phyloP scores from a whole-genome alignment of 2,797 vertebrate genomes.

The Pseudocheirus occidentalis region DNA sequence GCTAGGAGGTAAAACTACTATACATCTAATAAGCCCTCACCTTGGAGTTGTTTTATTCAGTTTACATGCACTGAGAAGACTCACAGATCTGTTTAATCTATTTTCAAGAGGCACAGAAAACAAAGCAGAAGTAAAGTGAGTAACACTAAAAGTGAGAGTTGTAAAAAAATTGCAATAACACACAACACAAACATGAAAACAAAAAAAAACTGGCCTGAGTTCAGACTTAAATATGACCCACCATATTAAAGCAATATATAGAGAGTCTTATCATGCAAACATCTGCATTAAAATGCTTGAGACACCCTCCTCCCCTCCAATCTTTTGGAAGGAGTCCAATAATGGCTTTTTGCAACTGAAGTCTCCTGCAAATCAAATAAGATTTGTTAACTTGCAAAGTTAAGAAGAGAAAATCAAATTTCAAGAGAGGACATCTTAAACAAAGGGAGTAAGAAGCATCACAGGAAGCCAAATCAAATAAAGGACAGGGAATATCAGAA shows the following conservation, averaged over 20 bases:
- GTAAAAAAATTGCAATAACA: constrained; percentile 65
- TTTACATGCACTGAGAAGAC: constrained; percentile 81
- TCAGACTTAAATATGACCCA: not conserved
- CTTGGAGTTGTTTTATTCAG: constrained; percentile 79
- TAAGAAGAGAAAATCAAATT: constrained; percentile 65
- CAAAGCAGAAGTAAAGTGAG: constrained; percentile 80
- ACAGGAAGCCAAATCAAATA: not conserved
- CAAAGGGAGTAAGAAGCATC: constrained; percentile 49
- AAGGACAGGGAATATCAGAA: constrained; percentile 5
- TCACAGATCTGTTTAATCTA: constrained; percentile 83
- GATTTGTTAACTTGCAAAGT: constrained; percentile 59
- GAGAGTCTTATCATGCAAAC: not conserved
- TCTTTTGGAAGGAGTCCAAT: constrained; percentile 32
- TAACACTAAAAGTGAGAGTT: constrained; percentile 49
- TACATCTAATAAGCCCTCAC: constrained; percentile 74
- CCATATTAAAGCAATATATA: not conserved
- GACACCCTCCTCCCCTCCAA: constrained; percentile 16
- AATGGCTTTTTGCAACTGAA: constrained; percentile 47
- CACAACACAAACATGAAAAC: constrained; percentile 66
- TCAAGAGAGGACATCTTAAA: constrained; percentile 60
- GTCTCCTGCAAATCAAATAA: constrained; percentile 63
- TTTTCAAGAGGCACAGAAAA: constrained; percentile 76
- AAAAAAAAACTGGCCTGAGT: not conserved
- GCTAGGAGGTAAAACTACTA: constrained; percentile 44
- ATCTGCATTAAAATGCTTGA: constrained; percentile 78